Evolutionary conservation across 2,113 vertebrate species (phyloP), one percentile per base, ranked within the genome.

Genomic region (Aphelocoma coerulescens): DNA sequence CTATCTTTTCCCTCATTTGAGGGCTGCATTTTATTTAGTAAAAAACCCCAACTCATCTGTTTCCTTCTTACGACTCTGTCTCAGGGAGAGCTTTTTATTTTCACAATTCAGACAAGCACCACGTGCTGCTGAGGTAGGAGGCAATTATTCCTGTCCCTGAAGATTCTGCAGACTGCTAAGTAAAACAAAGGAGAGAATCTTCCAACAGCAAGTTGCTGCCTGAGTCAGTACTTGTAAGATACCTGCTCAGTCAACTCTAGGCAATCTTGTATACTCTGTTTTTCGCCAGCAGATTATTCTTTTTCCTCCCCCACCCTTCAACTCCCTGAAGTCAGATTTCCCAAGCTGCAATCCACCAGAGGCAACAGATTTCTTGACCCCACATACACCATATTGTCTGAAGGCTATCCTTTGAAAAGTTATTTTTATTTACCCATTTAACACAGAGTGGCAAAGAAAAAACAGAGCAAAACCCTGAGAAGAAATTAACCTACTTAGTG

Each of bases 171-270:
- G 58, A 68, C 8, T 61, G 27, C 57, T 83, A 71, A 1, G 14
- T 51, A 74, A 91, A 87, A 82, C 69, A 91, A 63, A 81, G 54
- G 48, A 41, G 39, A 89, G 51, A 82, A n/a, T 63, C 41, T 85
- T 88, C 74, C 91, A 81, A 35, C 22, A 84, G 73, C 94, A 93
- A 86, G 83, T 84, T 89, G 55, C 68, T 96, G 88, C 91, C 87
- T 69, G 77, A 89, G 35, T 65, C 69, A 51, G 75, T 75, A 66
- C 71, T 66, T 37, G 14, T 9, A 51, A 77, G 59, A 46, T 74
- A 73, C 32, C 55, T 58, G 61, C 61, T 75, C 57, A 89, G 77
- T 37, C 83, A 84, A 59, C 83, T 65, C 65, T 3, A 73, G 37
- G 84, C 84, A 84, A 48, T 65, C 49, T 28, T 18, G 13, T 17